Conservation (phyloP, 2,113 vertebrate genomes). For the Dicaeum eximium region DNA sequence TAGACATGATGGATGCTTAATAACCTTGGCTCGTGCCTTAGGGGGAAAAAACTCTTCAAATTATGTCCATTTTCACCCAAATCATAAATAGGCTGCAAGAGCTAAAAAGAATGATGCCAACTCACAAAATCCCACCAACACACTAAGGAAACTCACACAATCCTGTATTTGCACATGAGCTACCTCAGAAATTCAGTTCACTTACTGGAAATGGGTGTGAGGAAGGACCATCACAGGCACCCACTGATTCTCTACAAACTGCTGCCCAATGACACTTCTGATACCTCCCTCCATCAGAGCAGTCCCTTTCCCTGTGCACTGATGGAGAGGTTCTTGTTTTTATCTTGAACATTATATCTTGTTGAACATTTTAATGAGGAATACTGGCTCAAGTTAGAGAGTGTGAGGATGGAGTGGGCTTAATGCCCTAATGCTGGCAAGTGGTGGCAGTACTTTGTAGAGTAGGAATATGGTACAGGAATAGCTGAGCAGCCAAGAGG, state of each 20-base stretch:
- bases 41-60: not conserved
- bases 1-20: not conserved
- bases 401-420: fast-evolving
- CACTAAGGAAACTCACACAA: not conserved
- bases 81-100: not conserved
- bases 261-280: not conserved
- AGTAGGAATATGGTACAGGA: not conserved
- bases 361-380: not conserved
- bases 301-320: not conserved
- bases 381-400: not conserved
- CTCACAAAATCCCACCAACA: not conserved
- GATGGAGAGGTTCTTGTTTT: not conserved
- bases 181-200: not conserved
- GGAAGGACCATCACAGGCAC: not conserved
- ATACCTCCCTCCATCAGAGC: not conserved
- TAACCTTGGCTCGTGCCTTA: not conserved
- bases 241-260: not conserved
- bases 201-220: not conserved
- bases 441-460: not conserved
- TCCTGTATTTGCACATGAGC: not conserved
- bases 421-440: not conserved
- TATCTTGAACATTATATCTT: not conserved
- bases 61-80: not conserved
- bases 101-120: not conserved
- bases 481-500: not conserved